A percentile compares a stretch with the other conserved stretches of the same genome.
Conservation (phyloP, 2,888 invertebrate genomes). For the Dynastes tityus region DNA sequence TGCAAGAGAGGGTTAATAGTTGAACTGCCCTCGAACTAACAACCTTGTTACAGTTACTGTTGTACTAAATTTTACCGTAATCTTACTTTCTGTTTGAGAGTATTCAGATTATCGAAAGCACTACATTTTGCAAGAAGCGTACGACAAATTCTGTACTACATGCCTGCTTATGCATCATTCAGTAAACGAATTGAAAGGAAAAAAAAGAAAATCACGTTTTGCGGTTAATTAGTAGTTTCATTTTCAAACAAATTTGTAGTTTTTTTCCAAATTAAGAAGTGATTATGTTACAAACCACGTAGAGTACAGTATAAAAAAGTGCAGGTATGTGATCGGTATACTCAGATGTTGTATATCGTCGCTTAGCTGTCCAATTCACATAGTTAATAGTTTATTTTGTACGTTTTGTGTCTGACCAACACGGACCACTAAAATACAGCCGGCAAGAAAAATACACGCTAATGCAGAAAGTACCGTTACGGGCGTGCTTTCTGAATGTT, state of each 20-base stretch:
- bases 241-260: background rate
- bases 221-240: no score
- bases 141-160: no score
- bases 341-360: background rate
- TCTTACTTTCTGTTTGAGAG: no score
- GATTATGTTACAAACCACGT: background rate
- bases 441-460: constrained; percentile 44
- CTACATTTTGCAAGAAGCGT: no score
- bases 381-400: constrained; percentile 59
- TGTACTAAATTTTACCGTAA: no score
- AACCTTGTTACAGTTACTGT: no score
- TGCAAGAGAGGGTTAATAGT: no score
- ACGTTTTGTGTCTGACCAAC: constrained; percentile 60
- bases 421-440: constrained; percentile 57
- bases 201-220: no score
- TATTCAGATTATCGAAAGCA: no score
- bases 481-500: constrained; percentile 28
- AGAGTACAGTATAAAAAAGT: constrained; percentile 1
- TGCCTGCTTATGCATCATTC: no score
- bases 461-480: constrained; percentile 51
- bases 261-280: background rate
- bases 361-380: constrained; percentile 60
- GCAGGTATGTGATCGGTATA: background rate
- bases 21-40: no score
- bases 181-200: no score